Base-by-base conservation (phyloP, 1,140 invertebrate species). In the Bombus superbus region DNA sequence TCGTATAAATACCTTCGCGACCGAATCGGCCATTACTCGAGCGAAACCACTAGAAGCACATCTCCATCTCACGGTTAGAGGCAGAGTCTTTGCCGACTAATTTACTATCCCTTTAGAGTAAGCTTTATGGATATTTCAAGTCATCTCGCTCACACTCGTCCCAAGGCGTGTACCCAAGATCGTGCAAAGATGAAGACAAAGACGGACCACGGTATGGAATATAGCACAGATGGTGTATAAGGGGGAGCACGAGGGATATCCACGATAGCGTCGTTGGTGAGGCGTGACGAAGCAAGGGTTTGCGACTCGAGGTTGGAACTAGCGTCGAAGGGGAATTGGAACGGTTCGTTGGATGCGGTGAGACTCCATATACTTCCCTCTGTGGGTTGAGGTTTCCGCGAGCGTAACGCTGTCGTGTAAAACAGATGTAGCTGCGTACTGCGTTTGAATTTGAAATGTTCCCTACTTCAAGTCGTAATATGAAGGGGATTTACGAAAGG, bases 371-470 rank as follows among this genome's bases (percentile, higher is more conserved):
- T 47, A 83, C 74, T 25, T 13, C 40, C 11, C 69, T 42, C 18
- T 3, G 35, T 40, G 38, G 42, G n/a, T 32, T n/a, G 53, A 85
- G 53, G 42, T 85, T 79, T 85, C 68, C 38, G 25, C 83, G 40
- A 72, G 71, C 32, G 71, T 59, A 66, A 57, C 71, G 44, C 35
- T 25, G 32, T 25, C 76, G 40, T 71, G 75, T 85, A 69, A 71
- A 81, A 83, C 78, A 77, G 57, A 81, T 62, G 59, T 86, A 75
- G 6, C n/a, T 44, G 4, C 53, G 68, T 89, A 83, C 68, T 53
- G 57, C 1, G 35, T 42, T 78, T 72, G 64, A 69, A 88, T 89
- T 83, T 84, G 81, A 72, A 86, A 80, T 40, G 53, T 42, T 74
- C 18, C 62, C 6, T 28, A 10, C 11, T 35, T 32, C 40, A 0